These are phyloP conservation scores for Baccha elongata DNA, from an alignment of 2,888 invertebrate species.

Conservation along the genomic window DNA sequence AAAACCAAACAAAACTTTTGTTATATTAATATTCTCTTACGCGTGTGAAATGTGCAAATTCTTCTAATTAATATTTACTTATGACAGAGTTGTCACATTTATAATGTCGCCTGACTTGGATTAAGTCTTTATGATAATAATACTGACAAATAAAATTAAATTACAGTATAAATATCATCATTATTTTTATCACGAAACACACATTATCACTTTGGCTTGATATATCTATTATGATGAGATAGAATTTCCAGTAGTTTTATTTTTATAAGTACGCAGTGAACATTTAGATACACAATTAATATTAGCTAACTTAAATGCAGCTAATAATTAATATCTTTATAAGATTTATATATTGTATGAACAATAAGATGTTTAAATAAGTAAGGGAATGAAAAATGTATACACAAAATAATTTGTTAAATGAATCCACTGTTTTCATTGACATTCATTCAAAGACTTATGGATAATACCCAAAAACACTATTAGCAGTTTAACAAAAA, in stretches of 20 bases:
- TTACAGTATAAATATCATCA: not conserved
- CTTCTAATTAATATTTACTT: slow-evolving; percentile 3
- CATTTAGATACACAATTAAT: too few relatives aligned
- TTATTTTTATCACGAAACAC: slow-evolving; percentile 4
- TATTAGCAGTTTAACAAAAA: too few relatives aligned
- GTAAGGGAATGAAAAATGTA: too few relatives aligned
- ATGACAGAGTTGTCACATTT: not conserved
- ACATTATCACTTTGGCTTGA: slow-evolving; percentile 15
- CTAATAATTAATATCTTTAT: too few relatives aligned
- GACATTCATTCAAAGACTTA: too few relatives aligned
- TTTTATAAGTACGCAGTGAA: not conserved
- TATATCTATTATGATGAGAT: not conserved
- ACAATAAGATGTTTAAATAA: too few relatives aligned
- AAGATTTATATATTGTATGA: too few relatives aligned
- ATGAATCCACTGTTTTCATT: too few relatives aligned
- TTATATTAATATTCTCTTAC: not conserved
- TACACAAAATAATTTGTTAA: too few relatives aligned
- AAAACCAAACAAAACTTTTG: too few relatives aligned
- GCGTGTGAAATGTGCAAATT: slow-evolving; percentile 2
- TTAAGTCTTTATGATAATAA: not conserved
- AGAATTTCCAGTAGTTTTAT: not conserved
- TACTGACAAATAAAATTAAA: slow-evolving; percentile 12
- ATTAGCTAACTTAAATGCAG: too few relatives aligned
- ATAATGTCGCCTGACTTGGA: slow-evolving; percentile 1
- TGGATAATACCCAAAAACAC: too few relatives aligned